A percentile compares a stretch with the other conserved stretches of the same genome.
Conservation (phyloP, 2,797 vertebrate genomes). For the Phoebastria nigripes region DNA sequence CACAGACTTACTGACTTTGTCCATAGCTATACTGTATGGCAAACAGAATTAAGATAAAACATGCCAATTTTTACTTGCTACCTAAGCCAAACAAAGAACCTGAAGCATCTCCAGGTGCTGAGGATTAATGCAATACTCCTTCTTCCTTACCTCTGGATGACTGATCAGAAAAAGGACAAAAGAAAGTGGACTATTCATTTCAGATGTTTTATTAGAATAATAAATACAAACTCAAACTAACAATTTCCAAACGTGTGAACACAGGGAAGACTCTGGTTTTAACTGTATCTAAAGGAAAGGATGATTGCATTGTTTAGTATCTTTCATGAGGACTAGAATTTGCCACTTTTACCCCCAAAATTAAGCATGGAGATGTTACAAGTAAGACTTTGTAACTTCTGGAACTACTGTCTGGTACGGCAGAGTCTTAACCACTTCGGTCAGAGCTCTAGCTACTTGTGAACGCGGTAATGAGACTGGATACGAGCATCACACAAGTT, state of each 20-base stretch:
- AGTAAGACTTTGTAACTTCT: background rate
- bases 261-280: background rate
- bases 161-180: background rate
- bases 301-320: background rate
- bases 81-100: background rate
- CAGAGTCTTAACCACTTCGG: background rate
- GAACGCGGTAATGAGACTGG: background rate
- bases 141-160: background rate
- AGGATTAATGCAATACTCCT: background rate
- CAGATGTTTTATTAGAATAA: background rate
- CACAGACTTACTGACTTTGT: background rate
- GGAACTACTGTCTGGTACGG: background rate
- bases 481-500: background rate
- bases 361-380: background rate
- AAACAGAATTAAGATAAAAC: background rate
- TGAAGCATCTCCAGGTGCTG: background rate
- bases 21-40: accelerated
- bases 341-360: background rate
- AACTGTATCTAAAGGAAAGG: background rate
- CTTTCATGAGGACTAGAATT: background rate
- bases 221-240: background rate
- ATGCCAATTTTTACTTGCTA: background rate
- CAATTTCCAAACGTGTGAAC: background rate
- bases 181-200: background rate
- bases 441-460: background rate